Conservation (phyloP, 2,797 vertebrate genomes). For the Hippopotamyrus pictus region DNA sequence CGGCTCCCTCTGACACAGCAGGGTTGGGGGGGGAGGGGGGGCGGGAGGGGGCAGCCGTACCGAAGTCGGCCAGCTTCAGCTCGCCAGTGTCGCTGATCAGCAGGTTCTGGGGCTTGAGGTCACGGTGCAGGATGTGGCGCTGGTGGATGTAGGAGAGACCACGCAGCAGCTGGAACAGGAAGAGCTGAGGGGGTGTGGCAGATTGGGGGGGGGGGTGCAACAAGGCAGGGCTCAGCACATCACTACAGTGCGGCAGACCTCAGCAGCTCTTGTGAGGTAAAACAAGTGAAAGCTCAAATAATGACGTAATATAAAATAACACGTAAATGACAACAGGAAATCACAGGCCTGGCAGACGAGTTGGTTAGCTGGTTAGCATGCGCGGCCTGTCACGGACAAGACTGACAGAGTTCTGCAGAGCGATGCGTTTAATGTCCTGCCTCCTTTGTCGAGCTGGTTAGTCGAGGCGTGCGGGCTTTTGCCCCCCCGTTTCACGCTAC, state of each 20-base stretch:
- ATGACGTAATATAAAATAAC: not conserved
- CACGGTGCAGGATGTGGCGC: constrained; percentile 92
- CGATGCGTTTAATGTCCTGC: not conserved
- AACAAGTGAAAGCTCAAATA: not conserved
- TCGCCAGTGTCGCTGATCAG: constrained; percentile 94
- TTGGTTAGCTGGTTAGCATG: not conserved
- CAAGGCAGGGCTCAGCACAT: not conserved
- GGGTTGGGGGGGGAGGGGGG: not conserved
- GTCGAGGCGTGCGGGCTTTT: not conserved
- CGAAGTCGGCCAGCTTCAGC: constrained; percentile 95
- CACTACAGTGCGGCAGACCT: not conserved
- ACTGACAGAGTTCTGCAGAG: not conserved
- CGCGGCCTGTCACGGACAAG: not conserved
- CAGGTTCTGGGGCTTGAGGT: constrained; percentile 97
- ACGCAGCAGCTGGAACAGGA: constrained; percentile 92
- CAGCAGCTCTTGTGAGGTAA: not conserved
- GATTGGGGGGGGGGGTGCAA: not conserved
- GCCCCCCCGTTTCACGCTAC: not conserved
- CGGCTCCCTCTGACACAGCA: not conserved
- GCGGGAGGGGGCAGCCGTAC: constrained; percentile 51
- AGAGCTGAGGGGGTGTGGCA: constrained; percentile 63
- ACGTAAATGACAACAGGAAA: not conserved
- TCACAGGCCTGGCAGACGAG: not conserved
- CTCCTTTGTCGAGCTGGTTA: not conserved
- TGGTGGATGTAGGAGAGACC: constrained; percentile 96